Evolutionary conservation across 2,113 vertebrate genomes (phyloP).

Genomic region (Bufo bufo): DNA sequence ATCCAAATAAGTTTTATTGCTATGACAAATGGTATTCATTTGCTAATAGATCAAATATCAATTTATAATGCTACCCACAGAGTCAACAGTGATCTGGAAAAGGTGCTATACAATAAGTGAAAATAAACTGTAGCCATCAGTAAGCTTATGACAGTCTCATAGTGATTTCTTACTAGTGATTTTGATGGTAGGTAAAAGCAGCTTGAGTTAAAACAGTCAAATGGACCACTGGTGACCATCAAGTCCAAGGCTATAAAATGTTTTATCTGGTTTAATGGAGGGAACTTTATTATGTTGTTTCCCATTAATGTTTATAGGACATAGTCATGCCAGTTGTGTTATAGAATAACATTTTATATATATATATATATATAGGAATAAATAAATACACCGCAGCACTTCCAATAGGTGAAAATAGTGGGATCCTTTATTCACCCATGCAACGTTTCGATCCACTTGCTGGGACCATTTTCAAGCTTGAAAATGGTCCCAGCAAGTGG

Average conservation of each 20-base stretch:
- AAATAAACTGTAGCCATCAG: constrained; percentile 2
- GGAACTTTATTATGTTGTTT: constrained; percentile 10
- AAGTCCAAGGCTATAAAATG: neutral
- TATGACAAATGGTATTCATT: constrained; percentile 5
- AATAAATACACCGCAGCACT: too few relatives aligned
- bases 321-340: neutral
- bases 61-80: neutral
- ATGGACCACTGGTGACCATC: constrained; percentile 2
- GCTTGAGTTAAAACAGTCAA: neutral
- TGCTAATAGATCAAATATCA: neutral
- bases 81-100: neutral
- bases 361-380: too few relatives aligned
- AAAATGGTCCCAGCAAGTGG: too few relatives aligned
- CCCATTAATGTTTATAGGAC: neutral
- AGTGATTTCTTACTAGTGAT: constrained; percentile 5
- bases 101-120: constrained; percentile 12
- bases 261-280: constrained; percentile 1
- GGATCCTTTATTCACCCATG: too few relatives aligned
- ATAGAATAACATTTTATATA: neutral
- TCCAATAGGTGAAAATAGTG: too few relatives aligned
- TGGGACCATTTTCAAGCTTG: too few relatives aligned
- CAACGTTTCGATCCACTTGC: too few relatives aligned
- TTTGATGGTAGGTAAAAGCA: constrained; percentile 2
- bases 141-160: neutral
- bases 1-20: neutral